Evolutionary conservation across 2,113 vertebrate genomes (phyloP).

Genomic region (Pituophis catenifer): DNA sequence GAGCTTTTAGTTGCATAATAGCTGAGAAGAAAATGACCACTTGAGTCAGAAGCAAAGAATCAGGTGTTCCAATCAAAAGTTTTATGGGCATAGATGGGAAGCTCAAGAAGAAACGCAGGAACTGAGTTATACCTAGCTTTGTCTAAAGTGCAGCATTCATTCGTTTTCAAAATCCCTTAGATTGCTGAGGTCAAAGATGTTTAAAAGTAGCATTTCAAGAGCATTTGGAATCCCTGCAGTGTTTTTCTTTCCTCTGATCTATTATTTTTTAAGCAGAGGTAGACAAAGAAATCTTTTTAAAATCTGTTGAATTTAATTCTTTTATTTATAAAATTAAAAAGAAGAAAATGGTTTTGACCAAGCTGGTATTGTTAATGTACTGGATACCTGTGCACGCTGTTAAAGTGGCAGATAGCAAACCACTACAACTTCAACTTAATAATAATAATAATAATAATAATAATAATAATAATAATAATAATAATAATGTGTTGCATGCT

Average conservation of each 20-base stretch:
- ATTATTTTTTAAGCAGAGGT: slow-evolving; percentile 40
- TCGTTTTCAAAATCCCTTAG: slow-evolving; percentile 52
- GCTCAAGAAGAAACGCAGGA: slow-evolving; percentile 18
- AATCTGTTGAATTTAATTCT: slow-evolving; percentile 51
- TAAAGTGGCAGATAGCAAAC: slow-evolving; percentile 35
- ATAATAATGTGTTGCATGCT: neutral
- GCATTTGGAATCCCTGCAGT: slow-evolving; percentile 43
- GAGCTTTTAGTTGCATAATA: neutral
- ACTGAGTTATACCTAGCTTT: slow-evolving; percentile 20
- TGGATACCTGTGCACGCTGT: slow-evolving; percentile 30
- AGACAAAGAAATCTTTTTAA: slow-evolving; percentile 30
- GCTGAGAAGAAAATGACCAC: neutral
- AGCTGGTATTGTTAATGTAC: slow-evolving; percentile 25
- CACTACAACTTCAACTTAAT: slow-evolving; percentile 3
- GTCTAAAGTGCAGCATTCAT: slow-evolving; percentile 52
- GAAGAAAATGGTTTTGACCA: neutral
- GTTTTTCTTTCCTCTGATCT: slow-evolving; percentile 55
- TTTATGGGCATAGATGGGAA: neutral
- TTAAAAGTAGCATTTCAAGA: slow-evolving; percentile 62
- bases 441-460: too few species aligned
- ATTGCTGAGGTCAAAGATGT: slow-evolving; percentile 55
- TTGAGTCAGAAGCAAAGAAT: neutral
- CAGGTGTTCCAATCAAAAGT: slow-evolving; percentile 9
- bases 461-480: neutral
- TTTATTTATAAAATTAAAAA: slow-evolving; percentile 48